Evolutionary conservation across 1,140 invertebrate species (phyloP).

Genomic region (Pemphigus obesinymphae): DNA sequence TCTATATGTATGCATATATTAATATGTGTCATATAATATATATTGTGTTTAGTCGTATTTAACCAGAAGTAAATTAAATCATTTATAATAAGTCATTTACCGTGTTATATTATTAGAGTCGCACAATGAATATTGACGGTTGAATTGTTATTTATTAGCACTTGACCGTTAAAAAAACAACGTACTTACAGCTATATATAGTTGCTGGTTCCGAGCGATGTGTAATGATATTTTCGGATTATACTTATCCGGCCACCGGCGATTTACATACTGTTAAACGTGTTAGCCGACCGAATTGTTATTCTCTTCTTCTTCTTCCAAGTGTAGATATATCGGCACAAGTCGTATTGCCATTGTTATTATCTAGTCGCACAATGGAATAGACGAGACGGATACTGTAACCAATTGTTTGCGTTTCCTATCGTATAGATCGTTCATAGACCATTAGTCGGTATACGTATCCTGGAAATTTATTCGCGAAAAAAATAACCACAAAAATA

Average conservation of each 20-base stretch:
- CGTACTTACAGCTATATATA: not conserved
- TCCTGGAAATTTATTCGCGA: not conserved
- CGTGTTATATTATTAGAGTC: too few relatives aligned
- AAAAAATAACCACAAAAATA: not conserved
- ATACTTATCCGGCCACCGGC: not conserved
- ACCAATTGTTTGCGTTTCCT: not conserved
- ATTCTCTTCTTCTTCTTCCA: not conserved
- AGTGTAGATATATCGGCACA: not conserved
- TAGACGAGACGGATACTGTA: not conserved
- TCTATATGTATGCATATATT: not conserved
- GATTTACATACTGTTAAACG: conserved; percentile 18
- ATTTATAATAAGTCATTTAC: too few relatives aligned
- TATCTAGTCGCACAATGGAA: not conserved
- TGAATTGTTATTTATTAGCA: not conserved
- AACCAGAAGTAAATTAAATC: too few relatives aligned
- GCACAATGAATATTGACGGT: too few relatives aligned
- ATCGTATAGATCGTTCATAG: not conserved
- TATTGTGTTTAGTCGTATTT: too few relatives aligned
- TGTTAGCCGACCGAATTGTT: not conserved
- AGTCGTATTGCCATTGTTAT: not conserved
- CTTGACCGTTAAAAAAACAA: not conserved
- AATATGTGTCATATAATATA: too few relatives aligned
- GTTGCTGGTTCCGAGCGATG: not conserved
- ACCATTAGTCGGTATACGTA: not conserved
- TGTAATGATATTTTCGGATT: not conserved